phyloP scores from a whole-genome alignment of 23 tunicate genomes.

The Trididemnum nubilum region DNA sequence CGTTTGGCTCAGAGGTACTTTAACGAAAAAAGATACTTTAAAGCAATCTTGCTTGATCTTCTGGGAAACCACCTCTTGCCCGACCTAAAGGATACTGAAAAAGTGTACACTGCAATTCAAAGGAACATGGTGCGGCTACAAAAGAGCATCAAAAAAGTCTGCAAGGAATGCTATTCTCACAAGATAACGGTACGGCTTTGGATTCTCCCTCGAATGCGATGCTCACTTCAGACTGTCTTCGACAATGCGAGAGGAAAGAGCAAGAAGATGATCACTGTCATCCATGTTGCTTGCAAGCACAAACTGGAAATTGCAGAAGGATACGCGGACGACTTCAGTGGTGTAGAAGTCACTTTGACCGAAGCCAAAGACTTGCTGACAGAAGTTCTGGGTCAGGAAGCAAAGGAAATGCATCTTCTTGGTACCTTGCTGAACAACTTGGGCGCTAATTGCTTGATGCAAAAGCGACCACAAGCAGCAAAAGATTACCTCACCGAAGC shows the following conservation, averaged over 20 bases:
- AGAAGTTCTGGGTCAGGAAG: not conserved
- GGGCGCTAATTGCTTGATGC: not conserved
- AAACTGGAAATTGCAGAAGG: not conserved
- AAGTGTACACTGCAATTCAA: not conserved
- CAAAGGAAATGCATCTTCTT: not conserved
- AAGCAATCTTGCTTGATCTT: constrained; percentile 4
- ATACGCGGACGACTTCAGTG: not conserved
- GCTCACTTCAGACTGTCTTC: not conserved
- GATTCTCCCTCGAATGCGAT: not conserved
- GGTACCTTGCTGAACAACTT: constrained; percentile 8
- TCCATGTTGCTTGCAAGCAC: not conserved
- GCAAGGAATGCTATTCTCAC: not conserved
- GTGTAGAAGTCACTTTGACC: not conserved
- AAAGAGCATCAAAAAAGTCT: not conserved
- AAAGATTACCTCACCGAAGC: not conserved
- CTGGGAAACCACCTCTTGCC: not conserved
- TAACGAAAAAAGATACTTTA: not conserved
- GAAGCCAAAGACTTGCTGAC: not conserved
- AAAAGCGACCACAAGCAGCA: constrained; percentile 9
- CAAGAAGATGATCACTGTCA: not conserved
- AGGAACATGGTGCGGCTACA: not conserved
- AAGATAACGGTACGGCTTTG: not conserved
- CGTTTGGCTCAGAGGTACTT: not conserved
- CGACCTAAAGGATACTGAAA: not conserved
- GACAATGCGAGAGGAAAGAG: not conserved